Percentiles rank a stretch among this genome's conserved stretches.
Conservation (phyloP, 2,797 vertebrate species). For the Hozukius guyotensis region DNA sequence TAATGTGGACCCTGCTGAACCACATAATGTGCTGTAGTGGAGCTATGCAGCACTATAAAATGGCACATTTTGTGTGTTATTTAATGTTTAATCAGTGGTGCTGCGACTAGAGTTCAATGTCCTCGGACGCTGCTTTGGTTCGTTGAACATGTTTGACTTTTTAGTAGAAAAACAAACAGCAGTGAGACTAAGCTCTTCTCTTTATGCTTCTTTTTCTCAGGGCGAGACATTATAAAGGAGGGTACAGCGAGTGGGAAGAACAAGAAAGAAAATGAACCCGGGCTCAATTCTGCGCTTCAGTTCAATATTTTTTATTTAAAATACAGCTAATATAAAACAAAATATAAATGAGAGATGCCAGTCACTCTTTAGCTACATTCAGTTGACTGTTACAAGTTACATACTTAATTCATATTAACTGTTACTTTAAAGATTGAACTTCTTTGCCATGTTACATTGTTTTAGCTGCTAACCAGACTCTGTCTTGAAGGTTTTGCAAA, state of each 20-base stretch:
- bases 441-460: not conserved
- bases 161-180: not conserved
- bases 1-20: not conserved
- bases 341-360: not conserved
- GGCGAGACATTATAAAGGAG: constrained; percentile 78
- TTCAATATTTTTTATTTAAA: not conserved
- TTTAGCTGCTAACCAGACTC: not conserved
- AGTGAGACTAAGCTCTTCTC: not conserved
- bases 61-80: not conserved
- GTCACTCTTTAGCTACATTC: not conserved
- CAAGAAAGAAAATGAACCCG: constrained; percentile 52
- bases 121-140: not conserved
- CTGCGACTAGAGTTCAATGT: not conserved
- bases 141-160: not conserved
- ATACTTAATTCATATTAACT: not conserved
- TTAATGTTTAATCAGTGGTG: constrained; percentile 14
- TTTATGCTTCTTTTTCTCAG: constrained; percentile 50
- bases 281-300: not conserved
- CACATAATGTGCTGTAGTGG: not conserved
- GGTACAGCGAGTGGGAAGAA: constrained; percentile 79
- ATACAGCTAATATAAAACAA: not conserved
- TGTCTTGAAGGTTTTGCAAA: not conserved
- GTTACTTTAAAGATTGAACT: not conserved
- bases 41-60: not conserved
- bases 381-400: not conserved